Conservation (phyloP, 1,140 invertebrate genomes). For the Parapsyche elsis region DNA sequence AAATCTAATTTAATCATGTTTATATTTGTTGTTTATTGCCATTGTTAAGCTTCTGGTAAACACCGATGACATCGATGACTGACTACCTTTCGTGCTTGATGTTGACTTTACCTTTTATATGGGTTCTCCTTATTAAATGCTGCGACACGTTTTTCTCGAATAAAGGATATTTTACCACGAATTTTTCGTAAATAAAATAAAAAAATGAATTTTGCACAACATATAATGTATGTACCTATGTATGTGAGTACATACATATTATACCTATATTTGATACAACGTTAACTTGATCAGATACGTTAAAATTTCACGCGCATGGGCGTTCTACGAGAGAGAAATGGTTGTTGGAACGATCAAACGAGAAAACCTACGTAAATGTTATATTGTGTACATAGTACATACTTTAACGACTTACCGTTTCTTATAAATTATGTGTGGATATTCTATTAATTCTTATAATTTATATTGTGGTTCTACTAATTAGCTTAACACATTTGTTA, state of each 20-base stretch:
- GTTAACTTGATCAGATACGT: not conserved
- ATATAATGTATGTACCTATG: not conserved
- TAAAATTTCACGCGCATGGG: not conserved
- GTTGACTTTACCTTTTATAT: constrained; percentile 42
- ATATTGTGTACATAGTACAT: no score
- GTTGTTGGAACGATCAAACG: constrained; percentile 5
- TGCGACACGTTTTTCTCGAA: constrained; percentile 25
- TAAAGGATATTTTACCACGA: constrained; percentile 32
- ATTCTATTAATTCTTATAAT: no score
- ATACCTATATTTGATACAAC: not conserved
- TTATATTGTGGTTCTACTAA: no score
- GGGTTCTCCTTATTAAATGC: constrained; percentile 44
- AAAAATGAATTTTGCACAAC: constrained; percentile 15
- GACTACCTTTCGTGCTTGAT: constrained; percentile 30
- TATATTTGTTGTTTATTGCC: constrained; percentile 1
- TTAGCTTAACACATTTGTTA: not conserved
- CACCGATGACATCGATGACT: constrained; percentile 31
- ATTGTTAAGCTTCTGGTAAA: constrained; percentile 10
- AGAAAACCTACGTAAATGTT: no score
- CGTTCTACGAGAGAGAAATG: not conserved
- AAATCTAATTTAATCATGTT: not conserved
- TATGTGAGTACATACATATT: not conserved
- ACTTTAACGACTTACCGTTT: no score
- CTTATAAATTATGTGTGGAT: no score
- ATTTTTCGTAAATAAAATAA: constrained; percentile 7